Conservation (phyloP, 2,113 vertebrate genomes). For the Cebus imitator region DNA sequence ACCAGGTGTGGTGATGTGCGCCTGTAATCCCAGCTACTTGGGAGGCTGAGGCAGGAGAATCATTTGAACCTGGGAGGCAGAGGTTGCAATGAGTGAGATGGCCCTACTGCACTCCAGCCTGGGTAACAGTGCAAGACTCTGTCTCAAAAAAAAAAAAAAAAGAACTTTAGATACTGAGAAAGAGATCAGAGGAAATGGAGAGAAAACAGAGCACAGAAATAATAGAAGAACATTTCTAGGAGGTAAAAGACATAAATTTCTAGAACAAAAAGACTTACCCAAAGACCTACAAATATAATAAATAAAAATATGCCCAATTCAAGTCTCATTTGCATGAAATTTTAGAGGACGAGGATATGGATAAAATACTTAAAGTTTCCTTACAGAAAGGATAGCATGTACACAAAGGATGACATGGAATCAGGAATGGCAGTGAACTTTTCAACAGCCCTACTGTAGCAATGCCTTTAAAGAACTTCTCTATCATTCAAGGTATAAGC, state of each 20-base stretch:
- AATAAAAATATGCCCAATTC: not conserved
- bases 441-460: not conserved
- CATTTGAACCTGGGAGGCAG: no score
- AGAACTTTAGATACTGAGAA: not conserved
- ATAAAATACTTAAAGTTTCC: not conserved
- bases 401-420: not conserved
- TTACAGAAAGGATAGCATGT: not conserved
- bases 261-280: not conserved
- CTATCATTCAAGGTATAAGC: not conserved
- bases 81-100: no score
- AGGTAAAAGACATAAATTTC: not conserved
- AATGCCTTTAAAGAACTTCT: constrained; percentile 10
- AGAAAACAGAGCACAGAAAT: constrained; percentile 22
- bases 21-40: no score
- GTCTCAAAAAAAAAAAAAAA: not conserved
- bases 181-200: not conserved
- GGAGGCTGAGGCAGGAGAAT: no score
- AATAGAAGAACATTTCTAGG: not conserved
- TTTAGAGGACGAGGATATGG: not conserved
- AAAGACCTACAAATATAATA: not conserved
- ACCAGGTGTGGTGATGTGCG: no score
- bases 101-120: no score
- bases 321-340: not conserved
- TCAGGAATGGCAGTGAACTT: not conserved
- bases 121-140: no score